Evolutionary conservation across 2,797 vertebrate species (phyloP).

Genomic region (Oreochromis mossambicus): DNA sequence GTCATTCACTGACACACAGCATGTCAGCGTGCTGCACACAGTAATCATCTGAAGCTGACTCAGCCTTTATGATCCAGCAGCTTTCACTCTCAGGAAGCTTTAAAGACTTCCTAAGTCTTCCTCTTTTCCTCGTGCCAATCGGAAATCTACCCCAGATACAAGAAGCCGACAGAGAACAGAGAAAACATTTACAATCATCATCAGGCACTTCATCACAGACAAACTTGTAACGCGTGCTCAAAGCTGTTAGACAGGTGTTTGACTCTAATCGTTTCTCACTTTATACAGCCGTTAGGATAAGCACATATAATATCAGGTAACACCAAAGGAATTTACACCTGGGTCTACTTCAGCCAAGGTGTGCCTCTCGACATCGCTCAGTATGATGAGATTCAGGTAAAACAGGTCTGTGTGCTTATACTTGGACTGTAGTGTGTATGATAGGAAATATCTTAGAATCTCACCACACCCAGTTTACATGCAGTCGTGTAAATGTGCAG

Average conservation of each 20-base stretch:
- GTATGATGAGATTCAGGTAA: background rate
- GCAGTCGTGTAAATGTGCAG: background rate
- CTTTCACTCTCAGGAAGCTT: background rate
- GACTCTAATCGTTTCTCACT: background rate
- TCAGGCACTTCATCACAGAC: background rate
- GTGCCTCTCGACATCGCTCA: fast-evolving
- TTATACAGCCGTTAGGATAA: background rate
- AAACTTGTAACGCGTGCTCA: background rate
- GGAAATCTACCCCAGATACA: background rate
- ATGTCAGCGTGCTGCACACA: background rate
- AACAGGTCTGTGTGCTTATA: background rate
- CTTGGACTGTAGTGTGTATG: background rate
- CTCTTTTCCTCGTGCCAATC: background rate
- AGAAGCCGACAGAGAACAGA: background rate
- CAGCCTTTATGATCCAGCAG: background rate
- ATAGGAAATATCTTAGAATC: background rate
- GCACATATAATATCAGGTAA: background rate
- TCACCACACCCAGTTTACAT: background rate
- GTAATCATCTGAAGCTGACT: background rate
- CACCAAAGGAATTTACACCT: background rate
- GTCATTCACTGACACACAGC: background rate
- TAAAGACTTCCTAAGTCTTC: background rate
- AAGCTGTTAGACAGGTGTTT: background rate
- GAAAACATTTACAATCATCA: fast-evolving
- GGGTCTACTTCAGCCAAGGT: background rate